Evolutionary conservation across 1,140 invertebrate species (phyloP), one percentile per base, ranked within the genome.

Genomic region (Hylaeus anthracinus): DNA sequence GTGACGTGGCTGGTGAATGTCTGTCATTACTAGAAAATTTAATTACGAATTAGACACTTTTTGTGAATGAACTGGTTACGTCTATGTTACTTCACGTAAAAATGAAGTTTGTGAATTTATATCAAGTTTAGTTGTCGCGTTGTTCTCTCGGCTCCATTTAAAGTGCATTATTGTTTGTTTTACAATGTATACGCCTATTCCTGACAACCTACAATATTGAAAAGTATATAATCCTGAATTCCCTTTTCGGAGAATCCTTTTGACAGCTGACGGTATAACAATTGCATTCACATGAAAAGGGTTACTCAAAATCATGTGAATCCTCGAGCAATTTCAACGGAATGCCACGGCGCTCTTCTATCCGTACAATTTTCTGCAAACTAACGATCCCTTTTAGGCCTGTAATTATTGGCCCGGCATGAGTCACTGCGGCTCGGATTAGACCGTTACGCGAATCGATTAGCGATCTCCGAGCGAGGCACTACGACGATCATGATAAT

Each of bases 401-500:
- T 67, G 48, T 74, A 80, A 80, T 80, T 80, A 74, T 74, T 39
- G 43, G 41, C 15, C 5, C 45, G 12, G 58, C 70, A n/a, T 74
- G 71, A 80, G 78, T 80, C 78, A 80, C 48, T 41, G 71, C 39
- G 53, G 63, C 12, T 5, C 39, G 43, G 10, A 66, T 74, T 74
- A 80, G 43, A 58, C 26, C 66, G 71, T 80, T 63, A 74, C 77
- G 60, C 77, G 77, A 84, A 81, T 81, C 84, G 82, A 86, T 86
- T 79, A 73, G 70, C 70, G 70, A 74, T 66, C 53, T 55, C 60
- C 55, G n/a, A 61, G 69, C 41, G 41, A 72, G 41, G 43, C 39
- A 73, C 37, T 51, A 43, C 70, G 79, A 79, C 86, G 87, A 89
- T 90, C 88, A 81, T 74, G 90, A 89, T 90, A 89, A 90, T 90